phyloP scores from a whole-genome alignment of 2,113 vertebrate genomes.

The Tragelaphus buxtoni region DNA sequence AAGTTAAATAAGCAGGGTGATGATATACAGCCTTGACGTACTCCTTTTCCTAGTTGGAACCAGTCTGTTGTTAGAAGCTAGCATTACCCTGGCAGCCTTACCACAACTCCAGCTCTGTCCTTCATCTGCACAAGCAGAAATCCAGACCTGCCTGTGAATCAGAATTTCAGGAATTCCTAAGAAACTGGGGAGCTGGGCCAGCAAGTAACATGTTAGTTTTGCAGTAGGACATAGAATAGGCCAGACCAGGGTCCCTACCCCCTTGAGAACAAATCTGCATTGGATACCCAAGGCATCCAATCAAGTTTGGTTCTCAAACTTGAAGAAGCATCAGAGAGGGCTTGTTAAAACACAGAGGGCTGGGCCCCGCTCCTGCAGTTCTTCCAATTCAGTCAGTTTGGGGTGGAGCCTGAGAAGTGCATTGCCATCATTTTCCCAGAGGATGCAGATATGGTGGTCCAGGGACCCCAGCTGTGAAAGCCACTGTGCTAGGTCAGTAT shows the following conservation, averaged over 20 bases:
- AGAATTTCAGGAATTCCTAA: background rate
- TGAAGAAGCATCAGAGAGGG: background rate
- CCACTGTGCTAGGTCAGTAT: no score
- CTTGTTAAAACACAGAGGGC: background rate
- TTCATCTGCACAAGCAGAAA: background rate
- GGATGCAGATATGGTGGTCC: background rate
- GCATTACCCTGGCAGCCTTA: background rate
- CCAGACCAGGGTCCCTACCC: background rate
- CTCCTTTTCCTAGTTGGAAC: no score
- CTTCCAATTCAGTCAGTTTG: background rate
- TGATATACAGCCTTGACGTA: no score
- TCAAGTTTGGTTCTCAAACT: background rate
- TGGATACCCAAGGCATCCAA: background rate
- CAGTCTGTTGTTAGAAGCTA: background rate
- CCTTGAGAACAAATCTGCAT: background rate
- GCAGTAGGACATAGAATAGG: background rate
- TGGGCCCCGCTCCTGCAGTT: background rate
- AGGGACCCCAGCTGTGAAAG: background rate
- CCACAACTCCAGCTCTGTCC: background rate
- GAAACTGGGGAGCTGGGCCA: background rate
- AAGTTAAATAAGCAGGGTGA: no score
- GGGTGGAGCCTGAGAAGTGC: background rate
- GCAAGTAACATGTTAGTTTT: background rate
- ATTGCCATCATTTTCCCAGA: background rate
- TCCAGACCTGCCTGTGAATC: background rate